These are phyloP conservation scores for Neotoma lepida DNA, from an alignment of 2,113 vertebrate genomes.

Conservation along the genomic window DNA sequence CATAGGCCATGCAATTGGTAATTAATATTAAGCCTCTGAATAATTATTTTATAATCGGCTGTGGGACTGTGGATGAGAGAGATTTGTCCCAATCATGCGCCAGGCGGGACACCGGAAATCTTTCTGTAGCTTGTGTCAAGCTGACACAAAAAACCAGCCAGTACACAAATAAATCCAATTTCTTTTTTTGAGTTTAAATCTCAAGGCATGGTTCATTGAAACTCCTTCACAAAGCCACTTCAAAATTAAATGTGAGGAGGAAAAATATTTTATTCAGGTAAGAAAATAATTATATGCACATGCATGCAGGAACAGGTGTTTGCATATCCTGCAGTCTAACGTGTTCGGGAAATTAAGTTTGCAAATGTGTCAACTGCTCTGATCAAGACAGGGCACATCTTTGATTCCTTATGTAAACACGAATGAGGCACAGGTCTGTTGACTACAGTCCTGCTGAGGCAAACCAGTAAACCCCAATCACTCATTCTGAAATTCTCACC, in stretches of 20 bases:
- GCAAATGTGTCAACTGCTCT: not conserved
- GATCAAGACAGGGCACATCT: not conserved
- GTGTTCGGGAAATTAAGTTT: not conserved
- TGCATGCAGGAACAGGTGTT: no score
- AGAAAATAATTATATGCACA: not conserved
- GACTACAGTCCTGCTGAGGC: not conserved
- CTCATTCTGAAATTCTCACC: not conserved
- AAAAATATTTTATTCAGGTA: not conserved
- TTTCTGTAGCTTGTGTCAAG: no score
- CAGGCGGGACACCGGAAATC: no score
- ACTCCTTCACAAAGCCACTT: constrained; percentile 42
- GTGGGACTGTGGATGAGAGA: no score
- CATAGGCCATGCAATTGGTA: no score
- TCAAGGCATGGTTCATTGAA: not conserved
- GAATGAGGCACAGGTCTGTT: not conserved
- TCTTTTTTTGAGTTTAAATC: constrained; percentile 22
- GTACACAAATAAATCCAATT: not conserved
- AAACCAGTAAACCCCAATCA: not conserved
- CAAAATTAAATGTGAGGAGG: not conserved
- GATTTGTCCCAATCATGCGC: no score
- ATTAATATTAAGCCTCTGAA: no score
- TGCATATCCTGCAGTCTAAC: not conserved
- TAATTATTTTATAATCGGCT: no score
- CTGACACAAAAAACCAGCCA: no score
- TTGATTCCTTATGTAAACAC: not conserved